These are phyloP conservation scores for Ctenodactylus gundi DNA, from an alignment of 2,113 vertebrate genomes.

Conservation along the genomic window DNA sequence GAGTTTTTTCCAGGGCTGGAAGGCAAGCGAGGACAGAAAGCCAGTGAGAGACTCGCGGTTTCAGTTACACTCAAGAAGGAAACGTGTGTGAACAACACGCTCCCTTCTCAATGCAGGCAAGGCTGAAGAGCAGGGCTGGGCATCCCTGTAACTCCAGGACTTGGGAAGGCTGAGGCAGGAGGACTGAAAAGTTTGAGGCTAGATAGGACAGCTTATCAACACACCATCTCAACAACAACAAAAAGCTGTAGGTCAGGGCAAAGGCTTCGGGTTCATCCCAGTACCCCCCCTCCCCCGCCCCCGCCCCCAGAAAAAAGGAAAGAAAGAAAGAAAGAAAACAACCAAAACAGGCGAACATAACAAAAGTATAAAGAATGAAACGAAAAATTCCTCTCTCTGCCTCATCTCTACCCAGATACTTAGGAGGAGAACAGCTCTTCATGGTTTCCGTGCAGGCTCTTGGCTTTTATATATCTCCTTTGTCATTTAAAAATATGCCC, in stretches of 20 bases:
- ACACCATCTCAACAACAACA: background rate
- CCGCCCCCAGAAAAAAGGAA: too few relatives aligned
- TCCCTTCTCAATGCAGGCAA: background rate
- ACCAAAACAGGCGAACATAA: background rate
- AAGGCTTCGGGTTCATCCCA: background rate
- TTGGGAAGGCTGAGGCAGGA: background rate
- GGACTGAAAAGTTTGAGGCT: too few relatives aligned
- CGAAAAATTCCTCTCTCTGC: background rate
- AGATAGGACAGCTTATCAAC: background rate
- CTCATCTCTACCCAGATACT: background rate
- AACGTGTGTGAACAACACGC: background rate
- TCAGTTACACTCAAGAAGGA: background rate
- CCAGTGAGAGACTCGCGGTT: background rate
- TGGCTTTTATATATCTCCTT: background rate
- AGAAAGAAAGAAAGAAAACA: too few relatives aligned
- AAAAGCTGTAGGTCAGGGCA: background rate
- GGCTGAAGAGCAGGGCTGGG: background rate
- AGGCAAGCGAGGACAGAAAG: conserved; percentile 79
- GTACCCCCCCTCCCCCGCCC: background rate
- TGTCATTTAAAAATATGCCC: background rate
- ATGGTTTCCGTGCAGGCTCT: background rate
- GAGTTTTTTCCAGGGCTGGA: conserved; percentile 97
- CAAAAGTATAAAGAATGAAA: background rate
- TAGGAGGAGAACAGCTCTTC: background rate
- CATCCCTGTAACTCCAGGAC: background rate